phyloP scores from a whole-genome alignment of 2,113 vertebrate species.

The Oryzias javanicus region DNA sequence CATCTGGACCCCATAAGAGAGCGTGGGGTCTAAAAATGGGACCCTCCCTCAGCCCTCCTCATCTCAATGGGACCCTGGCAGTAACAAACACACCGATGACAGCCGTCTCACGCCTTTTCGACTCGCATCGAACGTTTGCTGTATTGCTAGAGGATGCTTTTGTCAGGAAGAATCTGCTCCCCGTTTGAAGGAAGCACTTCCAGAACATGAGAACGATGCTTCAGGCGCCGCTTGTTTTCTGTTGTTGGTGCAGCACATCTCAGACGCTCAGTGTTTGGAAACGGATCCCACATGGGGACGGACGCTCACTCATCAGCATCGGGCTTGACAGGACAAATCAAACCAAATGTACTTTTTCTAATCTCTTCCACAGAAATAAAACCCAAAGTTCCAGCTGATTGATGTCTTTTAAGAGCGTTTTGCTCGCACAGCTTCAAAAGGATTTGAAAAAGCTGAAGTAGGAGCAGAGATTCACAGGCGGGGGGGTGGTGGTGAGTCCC shows the following conservation, averaged over 20 bases:
- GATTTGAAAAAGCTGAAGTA: constrained; percentile 19
- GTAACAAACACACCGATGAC: constrained; percentile 20
- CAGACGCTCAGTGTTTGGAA: constrained; percentile 15
- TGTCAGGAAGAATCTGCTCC: constrained; percentile 5
- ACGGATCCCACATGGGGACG: constrained; percentile 23
- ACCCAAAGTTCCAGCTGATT: not conserved
- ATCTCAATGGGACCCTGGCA: constrained; percentile 23
- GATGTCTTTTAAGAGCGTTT: no score
- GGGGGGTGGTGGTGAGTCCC: constrained; percentile 40
- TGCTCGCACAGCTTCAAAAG: constrained; percentile 15
- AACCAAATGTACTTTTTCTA: not conserved
- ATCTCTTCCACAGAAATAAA: not conserved
- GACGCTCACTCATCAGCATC: constrained; percentile 20
- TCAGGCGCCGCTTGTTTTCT: constrained; percentile 29
- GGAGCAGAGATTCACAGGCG: constrained; percentile 21
- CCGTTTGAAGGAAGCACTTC: constrained; percentile 22
- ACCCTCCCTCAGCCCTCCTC: constrained; percentile 13
- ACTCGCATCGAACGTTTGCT: constrained; percentile 8
- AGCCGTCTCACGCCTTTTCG: constrained; percentile 13
- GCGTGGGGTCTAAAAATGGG: not conserved
- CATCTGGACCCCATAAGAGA: not conserved
- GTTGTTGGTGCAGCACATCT: constrained; percentile 4
- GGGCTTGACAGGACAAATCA: constrained; percentile 24
- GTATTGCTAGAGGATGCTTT: constrained; percentile 18
- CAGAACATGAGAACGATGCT: constrained; percentile 37